phyloP scores from a whole-genome alignment of 2,888 invertebrate species.

The Mayetiola destructor region DNA sequence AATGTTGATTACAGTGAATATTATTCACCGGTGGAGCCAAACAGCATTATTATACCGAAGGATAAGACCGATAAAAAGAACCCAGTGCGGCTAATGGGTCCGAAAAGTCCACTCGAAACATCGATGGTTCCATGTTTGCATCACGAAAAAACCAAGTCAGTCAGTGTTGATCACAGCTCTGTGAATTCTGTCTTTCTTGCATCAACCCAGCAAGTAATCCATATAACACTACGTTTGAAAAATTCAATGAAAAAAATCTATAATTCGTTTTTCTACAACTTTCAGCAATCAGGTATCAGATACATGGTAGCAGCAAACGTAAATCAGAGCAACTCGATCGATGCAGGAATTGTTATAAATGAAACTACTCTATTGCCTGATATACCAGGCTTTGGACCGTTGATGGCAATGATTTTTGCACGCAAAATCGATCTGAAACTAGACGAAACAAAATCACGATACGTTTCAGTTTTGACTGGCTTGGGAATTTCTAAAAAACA shows the following conservation, averaged over 20 bases:
- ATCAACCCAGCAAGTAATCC: constrained; percentile 48
- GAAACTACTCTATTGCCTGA: constrained; percentile 85
- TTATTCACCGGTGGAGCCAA: constrained; percentile 26
- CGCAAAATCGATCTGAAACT: constrained; percentile 67
- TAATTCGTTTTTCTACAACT: too few species aligned
- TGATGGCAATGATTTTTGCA: constrained; percentile 68
- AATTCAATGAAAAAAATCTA: too few species aligned
- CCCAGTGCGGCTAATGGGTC: constrained; percentile 52
- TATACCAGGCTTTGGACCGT: constrained; percentile 64
- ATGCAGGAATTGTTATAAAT: constrained; percentile 40
- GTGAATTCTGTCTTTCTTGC: constrained; percentile 78
- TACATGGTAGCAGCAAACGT: neutral
- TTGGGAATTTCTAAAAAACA: constrained; percentile 46
- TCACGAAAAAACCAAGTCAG: constrained; percentile 34
- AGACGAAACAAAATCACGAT: constrained; percentile 43
- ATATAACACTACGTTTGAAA: too few species aligned
- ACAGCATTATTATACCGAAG: constrained; percentile 34
- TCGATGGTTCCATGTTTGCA: constrained; percentile 40
- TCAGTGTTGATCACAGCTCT: constrained; percentile 56
- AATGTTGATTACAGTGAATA: constrained; percentile 19
- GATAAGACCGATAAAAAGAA: constrained; percentile 29
- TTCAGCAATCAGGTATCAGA: too few species aligned
- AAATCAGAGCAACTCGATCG: too few species aligned
- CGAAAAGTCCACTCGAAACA: constrained; percentile 69
- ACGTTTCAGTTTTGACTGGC: constrained; percentile 72